Evolutionary conservation across 1,140 invertebrate species (phyloP), one percentile per base, ranked within the genome.

Genomic region (Belonocnema kinseyi): DNA sequence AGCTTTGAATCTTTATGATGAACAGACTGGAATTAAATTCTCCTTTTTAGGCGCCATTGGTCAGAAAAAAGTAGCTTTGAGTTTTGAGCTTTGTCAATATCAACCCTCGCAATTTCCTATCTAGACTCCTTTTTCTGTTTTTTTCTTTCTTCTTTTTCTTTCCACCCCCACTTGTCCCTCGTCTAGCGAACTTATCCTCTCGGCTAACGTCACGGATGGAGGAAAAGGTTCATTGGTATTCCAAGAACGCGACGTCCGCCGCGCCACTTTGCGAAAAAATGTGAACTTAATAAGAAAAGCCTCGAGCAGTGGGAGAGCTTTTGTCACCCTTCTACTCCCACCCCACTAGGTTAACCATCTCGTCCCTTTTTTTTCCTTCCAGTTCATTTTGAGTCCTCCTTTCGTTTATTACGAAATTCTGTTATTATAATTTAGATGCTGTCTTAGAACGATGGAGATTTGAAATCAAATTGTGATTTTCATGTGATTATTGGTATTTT

Each of bases 281-380:
- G 89, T 88, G 82, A 90, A 91, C 90, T 91, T 91, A 91, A 91
- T 91, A 91, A 91, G 89, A 89, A 90, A 91, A 90, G 88, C 89
- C 89, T 88, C 79, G 83, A 85, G 83, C 81, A 86, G 85, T 82
- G 82, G 76, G 85, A 88, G 85, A 88, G 88, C 89, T 90, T 90
- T 90, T 87, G 86, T 88, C 83, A 81, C 77, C 78, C 78, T 76
- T 76, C 76, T 71, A 75, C 76, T 81, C 78, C 79, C 77, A 76
- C 78, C 82, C 79, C 61, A 17, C 21, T 16, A 40, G 40, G 26
- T 66, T 66, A 66, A 66, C 26, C 61, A 46, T 66, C 61, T 66
- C 40, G 26, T 26, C 40, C 26, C 61, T 33, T 33, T 66, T 66
- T 40, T 16, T 66, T 66, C 14, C 61, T 66, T 40, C 40, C 26